phyloP scores from a whole-genome alignment of 2,113 vertebrate genomes.

The Daphoenositta chrysoptera region DNA sequence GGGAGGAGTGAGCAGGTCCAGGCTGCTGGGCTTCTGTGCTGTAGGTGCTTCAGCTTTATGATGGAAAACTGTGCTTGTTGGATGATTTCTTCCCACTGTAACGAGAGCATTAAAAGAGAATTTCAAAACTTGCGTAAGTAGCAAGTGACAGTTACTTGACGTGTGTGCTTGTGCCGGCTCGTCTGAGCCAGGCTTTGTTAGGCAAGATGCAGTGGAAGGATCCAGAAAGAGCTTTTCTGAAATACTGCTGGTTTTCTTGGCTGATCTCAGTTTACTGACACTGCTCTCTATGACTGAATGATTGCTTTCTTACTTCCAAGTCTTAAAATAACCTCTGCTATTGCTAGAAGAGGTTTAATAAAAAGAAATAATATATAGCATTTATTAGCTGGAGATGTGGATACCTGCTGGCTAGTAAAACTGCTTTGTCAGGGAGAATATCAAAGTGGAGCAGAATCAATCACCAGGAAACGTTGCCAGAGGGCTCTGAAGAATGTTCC shows the following conservation, averaged over 20 bases:
- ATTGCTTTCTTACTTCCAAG: background rate
- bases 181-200: background rate
- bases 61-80: background rate
- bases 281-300: background rate
- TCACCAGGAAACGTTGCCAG: background rate
- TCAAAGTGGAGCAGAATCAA: background rate
- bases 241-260: background rate
- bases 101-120: background rate
- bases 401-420: constrained; percentile 19
- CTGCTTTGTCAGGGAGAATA: constrained; percentile 2
- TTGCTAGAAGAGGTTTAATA: constrained; percentile 10
- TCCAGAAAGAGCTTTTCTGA: background rate
- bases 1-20: background rate
- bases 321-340: constrained; percentile 22
- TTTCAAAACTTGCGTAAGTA: background rate
- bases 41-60: background rate
- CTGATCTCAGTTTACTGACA: background rate
- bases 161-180: background rate
- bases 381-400: background rate
- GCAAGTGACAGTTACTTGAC: background rate
- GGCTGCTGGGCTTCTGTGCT: background rate
- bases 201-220: background rate
- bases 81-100: background rate
- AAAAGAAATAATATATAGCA: background rate
- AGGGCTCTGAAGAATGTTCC: background rate